Evolutionary conservation across 2,888 invertebrate genomes (phyloP).

Genomic region (Drosophila longiperda): DNA sequence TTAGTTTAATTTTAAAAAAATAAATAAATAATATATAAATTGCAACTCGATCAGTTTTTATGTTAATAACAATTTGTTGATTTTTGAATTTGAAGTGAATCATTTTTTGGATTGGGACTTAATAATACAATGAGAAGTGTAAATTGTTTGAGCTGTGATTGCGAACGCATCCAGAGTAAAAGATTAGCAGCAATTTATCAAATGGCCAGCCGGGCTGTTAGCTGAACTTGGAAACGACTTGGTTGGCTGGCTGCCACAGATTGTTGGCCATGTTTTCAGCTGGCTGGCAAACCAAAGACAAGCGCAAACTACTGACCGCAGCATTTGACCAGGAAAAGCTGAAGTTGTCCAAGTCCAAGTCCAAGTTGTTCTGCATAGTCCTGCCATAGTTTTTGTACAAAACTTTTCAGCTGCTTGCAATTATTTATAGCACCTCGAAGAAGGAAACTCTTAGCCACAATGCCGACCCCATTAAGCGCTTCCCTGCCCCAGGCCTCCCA

Average conservation of each 20-base stretch:
- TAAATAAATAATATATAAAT: no score
- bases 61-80: neutral
- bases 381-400: conserved; percentile 49
- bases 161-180: conserved; percentile 39
- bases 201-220: conserved; percentile 25
- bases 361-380: conserved; percentile 60
- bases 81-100: conserved; percentile 10
- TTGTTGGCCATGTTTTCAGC: conserved; percentile 51
- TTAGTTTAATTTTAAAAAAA: neutral
- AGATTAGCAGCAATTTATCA: conserved; percentile 59
- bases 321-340: conserved; percentile 44
- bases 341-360: conserved; percentile 41
- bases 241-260: conserved; percentile 51
- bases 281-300: conserved; percentile 51
- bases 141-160: conserved; percentile 18
- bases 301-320: conserved; percentile 53
- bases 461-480: neutral
- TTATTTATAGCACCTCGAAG: conserved; percentile 72
- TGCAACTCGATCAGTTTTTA: neutral
- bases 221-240: conserved; percentile 3
- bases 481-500: conserved; percentile 10
- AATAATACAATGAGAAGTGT: neutral
- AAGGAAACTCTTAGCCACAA: conserved; percentile 29
- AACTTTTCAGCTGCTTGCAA: conserved; percentile 71
- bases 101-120: neutral